A percentile compares a stretch with the other conserved stretches of the same genome.
Conservation (phyloP, 1,140 invertebrate species). For the Drosophila trapezifrons region DNA sequence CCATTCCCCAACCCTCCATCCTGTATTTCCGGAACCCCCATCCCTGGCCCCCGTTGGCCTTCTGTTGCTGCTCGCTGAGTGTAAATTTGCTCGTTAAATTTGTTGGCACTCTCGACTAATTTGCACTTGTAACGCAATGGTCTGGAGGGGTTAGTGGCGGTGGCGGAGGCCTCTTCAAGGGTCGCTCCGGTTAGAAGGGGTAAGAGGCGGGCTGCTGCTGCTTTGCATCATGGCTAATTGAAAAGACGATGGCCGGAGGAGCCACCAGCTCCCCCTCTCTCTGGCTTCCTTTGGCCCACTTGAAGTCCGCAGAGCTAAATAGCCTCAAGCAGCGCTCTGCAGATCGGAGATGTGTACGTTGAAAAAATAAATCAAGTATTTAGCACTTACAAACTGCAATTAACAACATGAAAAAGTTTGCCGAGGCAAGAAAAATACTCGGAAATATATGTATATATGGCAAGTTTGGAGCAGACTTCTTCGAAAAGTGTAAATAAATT, state of each 20-base stretch:
- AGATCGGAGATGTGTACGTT: constrained; percentile 28
- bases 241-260: constrained; percentile 38
- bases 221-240: constrained; percentile 55
- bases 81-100: constrained; percentile 82
- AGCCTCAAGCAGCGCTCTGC: constrained; percentile 18
- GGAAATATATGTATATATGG: no score
- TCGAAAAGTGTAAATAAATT: background rate
- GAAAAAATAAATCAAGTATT: constrained; percentile 43
- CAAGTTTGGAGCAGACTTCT: background rate
- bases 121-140: constrained; percentile 75
- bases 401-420: constrained; percentile 29
- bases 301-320: constrained; percentile 31
- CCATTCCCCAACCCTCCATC: background rate
- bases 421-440: background rate
- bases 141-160: constrained; percentile 22
- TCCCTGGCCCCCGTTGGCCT: constrained; percentile 15
- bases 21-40: constrained; percentile 6
- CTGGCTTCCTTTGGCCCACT: constrained; percentile 1
- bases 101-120: constrained; percentile 81
- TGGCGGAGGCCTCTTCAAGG: background rate
- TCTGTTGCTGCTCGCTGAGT: constrained; percentile 72
- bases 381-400: constrained; percentile 37
- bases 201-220: background rate
- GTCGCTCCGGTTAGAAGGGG: background rate
- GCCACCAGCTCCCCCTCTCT: background rate